Evolutionary conservation across 2,888 invertebrate species (phyloP).

Genomic region (Amblyjoppa proteus): DNA sequence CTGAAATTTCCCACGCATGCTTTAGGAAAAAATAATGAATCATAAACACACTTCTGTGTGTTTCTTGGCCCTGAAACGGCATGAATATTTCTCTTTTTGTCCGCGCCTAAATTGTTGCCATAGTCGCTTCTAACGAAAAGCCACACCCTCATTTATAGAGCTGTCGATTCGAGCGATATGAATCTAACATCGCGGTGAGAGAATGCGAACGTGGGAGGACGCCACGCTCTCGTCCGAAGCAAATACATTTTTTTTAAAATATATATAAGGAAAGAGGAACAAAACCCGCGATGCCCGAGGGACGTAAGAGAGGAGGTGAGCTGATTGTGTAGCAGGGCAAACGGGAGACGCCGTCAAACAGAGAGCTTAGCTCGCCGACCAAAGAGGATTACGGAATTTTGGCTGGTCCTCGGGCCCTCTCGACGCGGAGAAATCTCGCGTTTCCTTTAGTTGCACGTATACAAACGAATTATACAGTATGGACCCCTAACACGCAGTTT

Average conservation of each 20-base stretch:
- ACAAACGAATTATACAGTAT: constrained; percentile 11
- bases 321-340: constrained; percentile 41
- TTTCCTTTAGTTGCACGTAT: constrained; percentile 28
- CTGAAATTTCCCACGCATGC: no score
- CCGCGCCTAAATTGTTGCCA: no score
- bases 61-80: no score
- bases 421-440: constrained; percentile 39
- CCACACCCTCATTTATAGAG: neutral
- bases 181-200: constrained; percentile 3
- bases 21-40: no score
- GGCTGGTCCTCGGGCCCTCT: constrained; percentile 42
- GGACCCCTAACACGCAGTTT: constrained; percentile 1
- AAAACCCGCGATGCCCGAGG: neutral
- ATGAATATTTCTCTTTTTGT: no score
- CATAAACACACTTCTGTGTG: no score
- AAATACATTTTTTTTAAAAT: neutral
- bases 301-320: constrained; percentile 23
- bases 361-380: constrained; percentile 83
- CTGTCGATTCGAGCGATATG: constrained; percentile 12
- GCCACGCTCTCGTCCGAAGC: neutral
- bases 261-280: constrained; percentile 19
- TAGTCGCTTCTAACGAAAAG: no score
- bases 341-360: constrained; percentile 79
- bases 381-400: constrained; percentile 85
- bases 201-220: constrained; percentile 2